These are phyloP conservation scores for Bembecia ichneumoniformis DNA, from an alignment of 2,888 invertebrate species.

Conservation along the genomic window DNA sequence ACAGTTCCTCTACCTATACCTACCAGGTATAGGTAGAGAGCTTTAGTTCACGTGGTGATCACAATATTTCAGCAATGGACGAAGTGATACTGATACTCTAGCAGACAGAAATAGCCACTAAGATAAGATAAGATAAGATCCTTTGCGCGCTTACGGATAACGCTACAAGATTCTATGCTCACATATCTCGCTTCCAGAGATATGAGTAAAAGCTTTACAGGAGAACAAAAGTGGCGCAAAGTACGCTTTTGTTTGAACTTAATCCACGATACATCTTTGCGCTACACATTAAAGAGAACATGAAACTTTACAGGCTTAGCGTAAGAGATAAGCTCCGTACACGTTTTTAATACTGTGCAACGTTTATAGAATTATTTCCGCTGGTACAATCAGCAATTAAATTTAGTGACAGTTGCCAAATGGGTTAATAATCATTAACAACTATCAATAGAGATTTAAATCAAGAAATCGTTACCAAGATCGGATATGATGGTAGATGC, in stretches of 20 bases:
- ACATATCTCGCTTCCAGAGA: not conserved
- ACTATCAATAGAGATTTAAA: no score
- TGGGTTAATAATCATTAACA: no score
- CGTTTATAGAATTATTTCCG: not conserved
- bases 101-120: no score
- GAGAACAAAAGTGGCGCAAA: conserved; percentile 11
- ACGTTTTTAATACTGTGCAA: not conserved
- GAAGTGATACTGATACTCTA: no score
- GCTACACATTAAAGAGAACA: not conserved
- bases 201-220: not conserved
- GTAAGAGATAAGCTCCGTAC: not conserved
- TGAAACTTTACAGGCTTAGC: not conserved
- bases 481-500: no score
- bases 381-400: no score
- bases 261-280: conserved; percentile 11
- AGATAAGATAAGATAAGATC: not conserved
- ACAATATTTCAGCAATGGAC: no score
- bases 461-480: no score
- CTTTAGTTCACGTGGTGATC: no score
- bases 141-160: not conserved
- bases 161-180: not conserved
- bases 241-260: conserved; percentile 18
- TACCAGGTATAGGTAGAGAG: no score
- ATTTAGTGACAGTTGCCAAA: no score
- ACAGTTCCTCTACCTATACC: no score